Base-by-base conservation (phyloP, 2,797 vertebrate species). In the Xenentodon cancila region DNA sequence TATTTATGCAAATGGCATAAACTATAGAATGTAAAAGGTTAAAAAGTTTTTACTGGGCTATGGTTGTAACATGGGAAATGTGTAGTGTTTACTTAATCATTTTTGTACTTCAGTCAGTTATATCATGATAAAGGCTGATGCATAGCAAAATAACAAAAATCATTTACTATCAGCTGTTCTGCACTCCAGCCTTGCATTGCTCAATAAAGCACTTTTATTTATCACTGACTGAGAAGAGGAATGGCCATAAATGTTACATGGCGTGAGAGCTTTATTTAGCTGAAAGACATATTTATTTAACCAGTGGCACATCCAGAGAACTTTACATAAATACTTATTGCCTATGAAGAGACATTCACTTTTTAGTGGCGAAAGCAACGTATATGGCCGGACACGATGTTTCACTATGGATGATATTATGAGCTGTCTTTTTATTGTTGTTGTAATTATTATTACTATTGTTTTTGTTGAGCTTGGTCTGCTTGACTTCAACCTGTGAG, bases 281-380 rank as follows among this genome's bases (percentile, higher is more conserved):
- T 47, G 75, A 74, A 79, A 80, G 77, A 17, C 54, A 77, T 62
- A 79, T 71, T 48, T 72, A 75, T 73, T 73, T 56, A 52, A 60
- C 52, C 53, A 68, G 55, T n/a, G 4, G 27, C 34, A 72, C 73
- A 77, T 68, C 44, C 20, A 22, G 42, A 75, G 73, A 49, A 53
- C 64, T 82, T 77, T 50, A 56, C 55, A 63, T 71, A 75, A 74
- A 77, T 79, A 90, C 85, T 68, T 82, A 82, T 77, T 59, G 70
- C 69, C 73, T 60, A 66, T 61, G 71, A 82, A 60, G 60, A 82
- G 64, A 66, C 53, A 25, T 80, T 71, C 25, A 18, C 47, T 21
- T 83, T 84, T 75, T 55, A 68, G 72, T 34, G 19, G 57, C 6
- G 44, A 67, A 73, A 79, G 74, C 48, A 2, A 7, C 0, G 49